Evolutionary conservation across 2,113 vertebrate genomes (phyloP).

Genomic region (Campylorhamphus procurvoides): DNA sequence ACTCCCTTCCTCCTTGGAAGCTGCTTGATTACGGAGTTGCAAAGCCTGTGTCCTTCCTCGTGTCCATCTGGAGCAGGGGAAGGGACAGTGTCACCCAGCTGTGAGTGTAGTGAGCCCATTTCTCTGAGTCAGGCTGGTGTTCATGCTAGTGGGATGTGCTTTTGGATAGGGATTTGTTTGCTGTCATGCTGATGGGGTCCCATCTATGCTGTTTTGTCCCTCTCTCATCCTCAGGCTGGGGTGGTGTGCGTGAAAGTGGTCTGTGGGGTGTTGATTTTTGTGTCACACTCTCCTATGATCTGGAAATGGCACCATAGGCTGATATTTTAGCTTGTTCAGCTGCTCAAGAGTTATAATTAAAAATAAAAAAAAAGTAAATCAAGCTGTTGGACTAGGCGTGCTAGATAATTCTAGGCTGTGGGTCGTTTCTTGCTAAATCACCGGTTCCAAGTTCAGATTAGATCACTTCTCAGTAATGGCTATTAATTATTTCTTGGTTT

Average conservation of each 20-base stretch:
- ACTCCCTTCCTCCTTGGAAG: not conserved
- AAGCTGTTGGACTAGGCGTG: not conserved
- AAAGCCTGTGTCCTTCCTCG: not conserved
- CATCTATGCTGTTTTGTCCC: not conserved
- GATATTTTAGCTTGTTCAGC: not conserved
- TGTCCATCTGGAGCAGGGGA: not conserved
- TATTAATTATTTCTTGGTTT: not conserved
- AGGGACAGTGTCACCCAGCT: not conserved
- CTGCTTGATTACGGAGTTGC: not conserved
- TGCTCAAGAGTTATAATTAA: not conserved
- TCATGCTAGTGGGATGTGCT: not conserved
- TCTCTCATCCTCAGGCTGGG: not conserved
- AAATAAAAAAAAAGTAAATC: not conserved
- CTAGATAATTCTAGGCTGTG: not conserved
- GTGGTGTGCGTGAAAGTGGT: fast-evolving
- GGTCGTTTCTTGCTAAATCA: not conserved
- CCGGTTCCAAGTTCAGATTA: not conserved
- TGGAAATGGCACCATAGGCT: not conserved
- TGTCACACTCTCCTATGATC: not conserved
- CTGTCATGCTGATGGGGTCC: not conserved
- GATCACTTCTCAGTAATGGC: not conserved
- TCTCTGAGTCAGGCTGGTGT: fast-evolving
- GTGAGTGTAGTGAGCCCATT: fast-evolving
- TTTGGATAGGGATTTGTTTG: not conserved
- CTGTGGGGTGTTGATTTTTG: not conserved